A percentile compares a stretch with the other conserved stretches of the same genome.
Evolutionary conservation across 2,888 invertebrate species (phyloP).

Genomic region (Microplitis deprimator): DNA sequence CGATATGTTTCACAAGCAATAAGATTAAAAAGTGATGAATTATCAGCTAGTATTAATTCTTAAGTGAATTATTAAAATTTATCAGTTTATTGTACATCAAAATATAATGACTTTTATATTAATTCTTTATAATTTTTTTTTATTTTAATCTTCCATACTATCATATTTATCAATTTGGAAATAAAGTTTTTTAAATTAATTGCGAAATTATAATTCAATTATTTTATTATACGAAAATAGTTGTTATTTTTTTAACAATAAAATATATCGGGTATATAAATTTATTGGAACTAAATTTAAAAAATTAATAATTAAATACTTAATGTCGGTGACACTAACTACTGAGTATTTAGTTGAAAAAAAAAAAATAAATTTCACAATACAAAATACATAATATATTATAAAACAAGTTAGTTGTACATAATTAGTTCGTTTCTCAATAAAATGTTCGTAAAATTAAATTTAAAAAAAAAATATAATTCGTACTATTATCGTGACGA

Average conservation of each 20-base stretch:
- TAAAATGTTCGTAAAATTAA: background rate
- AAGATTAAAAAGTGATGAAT: slow-evolving; percentile 72
- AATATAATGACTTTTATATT: slow-evolving; percentile 13
- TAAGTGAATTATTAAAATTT: slow-evolving; percentile 32
- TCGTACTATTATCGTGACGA: background rate
- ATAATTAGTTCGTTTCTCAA: background rate
- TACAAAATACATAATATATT: slow-evolving; percentile 9
- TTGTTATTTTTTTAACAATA: slow-evolving; percentile 50
- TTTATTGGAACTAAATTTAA: slow-evolving; percentile 25
- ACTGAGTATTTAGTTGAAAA: slow-evolving; percentile 12
- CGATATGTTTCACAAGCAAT: slow-evolving; percentile 78
- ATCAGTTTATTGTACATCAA: slow-evolving; percentile 25
- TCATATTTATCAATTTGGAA: background rate
- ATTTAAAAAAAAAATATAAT: background rate
- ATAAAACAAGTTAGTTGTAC: background rate
- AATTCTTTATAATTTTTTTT: background rate
- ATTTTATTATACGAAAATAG: slow-evolving; percentile 48
- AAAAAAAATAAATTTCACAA: background rate
- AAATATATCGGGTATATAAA: slow-evolving; percentile 45
- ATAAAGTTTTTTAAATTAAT: slow-evolving; percentile 22
- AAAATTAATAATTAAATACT: slow-evolving; percentile 16
- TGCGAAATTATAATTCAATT: slow-evolving; percentile 4
- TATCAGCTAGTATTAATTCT: slow-evolving; percentile 37
- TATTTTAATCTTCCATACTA: background rate
- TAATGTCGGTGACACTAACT: slow-evolving; percentile 2